These are phyloP conservation scores for Cerastis leucographa DNA, from an alignment of 2,888 invertebrate genomes.

Conservation along the genomic window DNA sequence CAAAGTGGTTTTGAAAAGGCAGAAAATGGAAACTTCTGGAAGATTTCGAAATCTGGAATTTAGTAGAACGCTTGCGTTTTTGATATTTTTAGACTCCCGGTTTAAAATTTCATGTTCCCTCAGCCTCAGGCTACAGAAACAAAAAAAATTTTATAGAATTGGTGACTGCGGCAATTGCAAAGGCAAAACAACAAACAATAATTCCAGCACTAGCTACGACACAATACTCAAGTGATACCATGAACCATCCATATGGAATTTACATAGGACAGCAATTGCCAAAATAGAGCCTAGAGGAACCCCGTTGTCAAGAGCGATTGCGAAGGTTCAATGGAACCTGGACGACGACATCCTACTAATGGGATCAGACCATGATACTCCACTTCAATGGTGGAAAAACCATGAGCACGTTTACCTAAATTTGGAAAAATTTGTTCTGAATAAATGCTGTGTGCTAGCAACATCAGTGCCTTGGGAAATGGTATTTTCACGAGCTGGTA, in stretches of 20 bases:
- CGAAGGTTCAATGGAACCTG: background rate
- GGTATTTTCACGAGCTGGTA: background rate
- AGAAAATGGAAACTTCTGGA: no score
- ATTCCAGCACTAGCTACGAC: no score
- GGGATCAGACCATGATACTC: background rate
- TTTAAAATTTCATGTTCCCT: no score
- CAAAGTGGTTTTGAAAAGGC: no score
- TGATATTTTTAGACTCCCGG: no score
- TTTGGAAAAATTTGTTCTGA: background rate
- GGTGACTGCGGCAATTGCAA: no score
- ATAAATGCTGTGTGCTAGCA: background rate
- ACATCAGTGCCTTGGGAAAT: background rate
- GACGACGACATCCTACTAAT: slow-evolving; percentile 1
- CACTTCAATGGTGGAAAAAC: slow-evolving; percentile 1
- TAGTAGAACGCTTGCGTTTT: slow-evolving; percentile 4
- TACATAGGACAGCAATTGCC: background rate
- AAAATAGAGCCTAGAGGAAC: background rate
- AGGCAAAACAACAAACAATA: no score
- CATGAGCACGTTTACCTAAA: background rate
- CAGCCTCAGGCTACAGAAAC: no score
- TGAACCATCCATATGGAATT: background rate
- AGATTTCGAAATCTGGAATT: no score
- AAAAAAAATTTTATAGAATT: no score
- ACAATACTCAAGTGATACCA: no score
- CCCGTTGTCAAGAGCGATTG: background rate